Evolutionary conservation across 2,113 vertebrate species (phyloP).

Genomic region (Eubucco bourcierii): DNA sequence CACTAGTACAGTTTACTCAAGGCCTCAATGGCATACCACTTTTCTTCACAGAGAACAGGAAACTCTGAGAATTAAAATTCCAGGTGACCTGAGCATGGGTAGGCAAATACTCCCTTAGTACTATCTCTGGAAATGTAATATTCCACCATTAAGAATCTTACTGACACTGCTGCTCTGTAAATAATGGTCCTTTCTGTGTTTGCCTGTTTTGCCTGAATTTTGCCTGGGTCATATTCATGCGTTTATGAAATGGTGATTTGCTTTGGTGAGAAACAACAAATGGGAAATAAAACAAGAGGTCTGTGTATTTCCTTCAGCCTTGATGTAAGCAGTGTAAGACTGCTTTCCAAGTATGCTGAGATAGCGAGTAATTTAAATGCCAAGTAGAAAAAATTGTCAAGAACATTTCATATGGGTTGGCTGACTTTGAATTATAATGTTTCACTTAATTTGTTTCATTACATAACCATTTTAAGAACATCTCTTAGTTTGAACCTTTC

Average conservation of each 20-base stretch:
- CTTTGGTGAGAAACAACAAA: not conserved
- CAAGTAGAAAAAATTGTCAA: not conserved
- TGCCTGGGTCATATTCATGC: not conserved
- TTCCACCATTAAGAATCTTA: not conserved
- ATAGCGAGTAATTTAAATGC: not conserved
- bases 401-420: not conserved
- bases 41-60: not conserved
- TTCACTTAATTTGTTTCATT: not conserved
- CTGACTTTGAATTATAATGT: not conserved
- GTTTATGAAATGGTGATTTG: not conserved
- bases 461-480: not conserved
- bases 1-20: too few relatives aligned
- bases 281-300: not conserved
- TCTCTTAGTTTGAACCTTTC: not conserved
- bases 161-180: not conserved
- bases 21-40: fast-evolving
- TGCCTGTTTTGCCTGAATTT: not conserved
- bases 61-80: not conserved
- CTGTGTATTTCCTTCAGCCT: not conserved
- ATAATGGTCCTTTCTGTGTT: not conserved
- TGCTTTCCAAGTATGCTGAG: not conserved
- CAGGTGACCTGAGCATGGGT: not conserved
- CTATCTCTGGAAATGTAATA: not conserved
- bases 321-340: not conserved
- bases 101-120: not conserved